Base-by-base conservation (phyloP, 2,888 invertebrate species). In the Leptinotarsa haldemani region DNA sequence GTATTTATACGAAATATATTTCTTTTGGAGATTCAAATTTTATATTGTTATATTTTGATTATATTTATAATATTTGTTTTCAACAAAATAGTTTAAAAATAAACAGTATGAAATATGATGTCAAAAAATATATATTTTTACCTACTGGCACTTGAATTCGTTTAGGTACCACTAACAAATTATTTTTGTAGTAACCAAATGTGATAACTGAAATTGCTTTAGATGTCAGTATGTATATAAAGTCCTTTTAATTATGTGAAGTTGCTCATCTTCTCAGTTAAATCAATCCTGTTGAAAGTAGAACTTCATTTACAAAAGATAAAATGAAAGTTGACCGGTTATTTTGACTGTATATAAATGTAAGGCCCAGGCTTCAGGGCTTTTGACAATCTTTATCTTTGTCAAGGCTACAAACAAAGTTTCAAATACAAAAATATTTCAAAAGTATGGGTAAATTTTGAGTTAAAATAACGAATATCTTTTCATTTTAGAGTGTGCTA, bases 131-230 rank as follows among this genome's bases (percentile, higher is more conserved):
- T 52, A 52, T 52, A 18, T 52, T 18, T 52, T n/a, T n/a, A 16
- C 16, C 40, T 40, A 9, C 9, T 40, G 18, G 30, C 20, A 40
- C 52, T 53, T 50, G 16, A 66, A 66, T 25, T 50, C n/a, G 15
- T 66, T 50, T 67, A 56, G 20, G 30, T 67, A 67, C 30, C 20
- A 20, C 12, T 72, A 72, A 58, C 58, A 69, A 76, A 67, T 71
- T 76, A 76, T 74, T 76, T 73, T 69, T 71, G 22, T 73, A 70
- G 74, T 70, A 70, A 71, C 63, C 71, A 69, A 69, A 65, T 74
- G 76, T 76, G 76, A 76, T 76, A 76, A 72, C 48, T 75, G 50
- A 66, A 65, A 56, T 73, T 25, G 63, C 50, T 20, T 63, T n/a
- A 56, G 12, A 20, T 22, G 20, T 50, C n/a, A 16, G 56, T 13